Evolutionary conservation across 2,113 vertebrate species (phyloP), one percentile per base, ranked within the genome.

Genomic region (Petrocephalus zakoni): DNA sequence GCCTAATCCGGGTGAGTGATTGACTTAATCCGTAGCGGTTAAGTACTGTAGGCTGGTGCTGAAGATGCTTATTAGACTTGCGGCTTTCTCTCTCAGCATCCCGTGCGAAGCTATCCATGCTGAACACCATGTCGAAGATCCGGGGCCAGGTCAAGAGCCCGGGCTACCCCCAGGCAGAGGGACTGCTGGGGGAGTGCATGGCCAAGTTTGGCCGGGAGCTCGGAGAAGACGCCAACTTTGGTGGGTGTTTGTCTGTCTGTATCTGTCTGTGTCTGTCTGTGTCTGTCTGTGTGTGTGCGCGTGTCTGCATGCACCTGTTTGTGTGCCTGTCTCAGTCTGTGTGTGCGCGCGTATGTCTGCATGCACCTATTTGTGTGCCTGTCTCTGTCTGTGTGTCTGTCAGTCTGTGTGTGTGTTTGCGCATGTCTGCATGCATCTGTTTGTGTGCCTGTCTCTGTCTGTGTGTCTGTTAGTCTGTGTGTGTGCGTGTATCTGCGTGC

Each of bases 61-160:
- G 9, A 82, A 82, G 1, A 6, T 5, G 29, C 68, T 37, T 37
- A 78, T 1, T 42, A 37, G 6, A 34, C 34, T 78, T 2, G 25
- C 61, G 46, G 7, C 17, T 47, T 55, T n/a, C 19, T 85, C 34
- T 61, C 15, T 87, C 93, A 99, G 98, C 98, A 46, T 99, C 98
- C 0, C 94, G 98, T 75, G 98, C 98, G 92, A 99, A 99, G 93
- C 95, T 99, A 22, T 97, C 96, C 15, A 99, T 99, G 98, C 94
- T 99, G 51, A 99, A 99, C 96, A 99, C 97, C 0, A 96, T 99
- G 95, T 99, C 98, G 0, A 99, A 99, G 95, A 99, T 99, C 93
- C 97, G 98, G 0, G 98, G 98, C 85, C 98, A 99, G 93, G 98
- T 99, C 94, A 99, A 99, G 94, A 99, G 94, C 86, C 98, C 98